Base-by-base conservation (phyloP, 2,888 invertebrate genomes). In the Oscheius sp. region DNA sequence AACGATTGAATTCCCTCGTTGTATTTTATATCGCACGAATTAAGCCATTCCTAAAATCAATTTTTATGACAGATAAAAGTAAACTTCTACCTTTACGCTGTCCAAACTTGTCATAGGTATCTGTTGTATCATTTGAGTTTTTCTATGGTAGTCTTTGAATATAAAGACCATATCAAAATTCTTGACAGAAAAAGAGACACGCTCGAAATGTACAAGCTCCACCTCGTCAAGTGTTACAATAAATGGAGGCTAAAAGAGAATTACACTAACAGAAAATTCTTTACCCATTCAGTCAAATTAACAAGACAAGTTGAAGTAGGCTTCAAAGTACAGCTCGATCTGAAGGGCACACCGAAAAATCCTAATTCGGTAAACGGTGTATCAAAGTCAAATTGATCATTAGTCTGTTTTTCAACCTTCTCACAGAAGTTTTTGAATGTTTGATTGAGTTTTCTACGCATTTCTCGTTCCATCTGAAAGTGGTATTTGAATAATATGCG, bases 141-240 rank as follows among this genome's bases (percentile, higher is more conserved):
- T 97, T 86, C 93, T 93, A 64, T 92, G 92, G 89, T 99, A 99
- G 90, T 99, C 98, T 90, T 99, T 99, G 89, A 98, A 99, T 64
- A 99, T 95, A 89, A 99, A 98, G 78, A 99, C 95, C 96, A 99
- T 98, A 89, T 99, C 99, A 89, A 99, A 99, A 91, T 98, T 99
- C 90, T 98, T 96, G 85, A 99, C 91, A 88, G 97, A 96, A 90
- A 99, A 98, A 89, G 96, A 95, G 16, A 99, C 98, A 89, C 99
- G 92, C 90, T 99, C 99, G 90, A 99, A 99, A 90, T 99, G 98
- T 0, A 99, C 96, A 83, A 99, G 89, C 89, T 99, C 98, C 0
- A 97, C 94, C 89, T 98, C 97, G 9, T 75, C 74, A 43, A 99
- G 91, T 0, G 98, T 95, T 75, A 98, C 95, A 18, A 99, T 98